Conservation (phyloP, 2,113 vertebrate genomes). For the Halcyon senegalensis region DNA sequence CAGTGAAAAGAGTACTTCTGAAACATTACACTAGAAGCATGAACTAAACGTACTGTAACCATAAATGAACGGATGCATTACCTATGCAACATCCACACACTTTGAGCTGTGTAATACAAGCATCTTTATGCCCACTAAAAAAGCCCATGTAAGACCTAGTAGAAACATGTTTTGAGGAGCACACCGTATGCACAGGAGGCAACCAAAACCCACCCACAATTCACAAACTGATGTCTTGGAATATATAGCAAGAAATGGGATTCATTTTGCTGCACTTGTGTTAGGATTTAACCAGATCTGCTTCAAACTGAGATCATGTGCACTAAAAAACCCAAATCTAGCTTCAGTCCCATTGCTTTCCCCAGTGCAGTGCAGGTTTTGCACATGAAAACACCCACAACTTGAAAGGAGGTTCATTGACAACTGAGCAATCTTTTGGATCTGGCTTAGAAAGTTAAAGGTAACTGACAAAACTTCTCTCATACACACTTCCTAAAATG, state of each 20-base stretch:
- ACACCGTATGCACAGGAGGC: not conserved
- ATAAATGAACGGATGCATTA: not conserved
- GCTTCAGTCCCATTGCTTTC: not conserved
- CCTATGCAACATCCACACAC: not conserved
- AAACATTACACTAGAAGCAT: not conserved
- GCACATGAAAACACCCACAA: rapidly evolving
- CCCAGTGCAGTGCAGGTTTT: not conserved
- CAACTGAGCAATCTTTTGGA: not conserved
- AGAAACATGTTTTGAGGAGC: not conserved
- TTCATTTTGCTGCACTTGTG: not conserved
- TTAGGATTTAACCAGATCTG: not conserved
- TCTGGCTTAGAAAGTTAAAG: not conserved
- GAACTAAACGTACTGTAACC: not conserved
- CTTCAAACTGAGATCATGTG: not conserved
- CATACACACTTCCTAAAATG: not conserved
- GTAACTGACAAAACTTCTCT: not conserved
- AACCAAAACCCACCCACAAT: not conserved
- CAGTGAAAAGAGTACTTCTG: not conserved
- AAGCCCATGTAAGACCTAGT: not conserved
- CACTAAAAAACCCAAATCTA: not conserved
- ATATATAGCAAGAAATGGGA: not conserved
- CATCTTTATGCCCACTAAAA: not conserved
- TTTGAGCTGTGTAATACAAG: not conserved
- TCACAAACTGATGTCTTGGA: not conserved
- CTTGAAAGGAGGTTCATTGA: not conserved